Conservation (phyloP, 2,797 vertebrate species). For the Dicrostonyx torquatus region DNA sequence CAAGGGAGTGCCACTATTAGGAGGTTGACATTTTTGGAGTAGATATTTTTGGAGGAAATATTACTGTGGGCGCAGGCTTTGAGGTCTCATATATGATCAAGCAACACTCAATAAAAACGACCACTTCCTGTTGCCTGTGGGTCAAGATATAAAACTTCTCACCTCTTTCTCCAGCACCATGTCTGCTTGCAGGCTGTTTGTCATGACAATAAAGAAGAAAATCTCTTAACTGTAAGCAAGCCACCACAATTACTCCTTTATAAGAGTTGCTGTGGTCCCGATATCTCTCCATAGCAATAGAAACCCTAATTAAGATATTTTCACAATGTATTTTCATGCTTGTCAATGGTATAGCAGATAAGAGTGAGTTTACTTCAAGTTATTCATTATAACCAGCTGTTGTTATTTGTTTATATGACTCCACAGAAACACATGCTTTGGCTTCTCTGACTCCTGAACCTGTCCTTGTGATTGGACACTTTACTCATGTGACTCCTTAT, state of each 20-base stretch:
- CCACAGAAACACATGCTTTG: too few species aligned
- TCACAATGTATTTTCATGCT: neutral
- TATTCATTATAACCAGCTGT: neutral
- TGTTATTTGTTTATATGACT: neutral
- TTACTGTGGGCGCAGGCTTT: too few species aligned
- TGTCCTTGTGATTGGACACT: neutral
- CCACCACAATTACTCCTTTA: neutral
- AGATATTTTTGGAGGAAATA: too few species aligned
- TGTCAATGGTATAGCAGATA: too few species aligned
- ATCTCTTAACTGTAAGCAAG: neutral
- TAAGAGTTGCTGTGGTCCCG: neutral
- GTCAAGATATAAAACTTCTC: neutral
- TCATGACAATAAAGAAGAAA: neutral
- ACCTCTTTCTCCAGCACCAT: neutral
- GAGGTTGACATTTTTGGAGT: too few species aligned
- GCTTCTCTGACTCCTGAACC: neutral
- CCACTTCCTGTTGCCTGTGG: neutral
- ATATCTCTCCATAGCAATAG: neutral
- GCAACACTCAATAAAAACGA: neutral
- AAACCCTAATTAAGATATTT: neutral
- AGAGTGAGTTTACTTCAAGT: neutral
- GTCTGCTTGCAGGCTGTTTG: neutral
- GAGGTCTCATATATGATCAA: too few species aligned
- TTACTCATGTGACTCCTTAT: neutral
- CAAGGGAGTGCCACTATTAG: too few species aligned